Percentiles rank a stretch among this genome's conserved stretches.
Conservation (phyloP, 2,113 vertebrate species). For the Anoura caudifer region DNA sequence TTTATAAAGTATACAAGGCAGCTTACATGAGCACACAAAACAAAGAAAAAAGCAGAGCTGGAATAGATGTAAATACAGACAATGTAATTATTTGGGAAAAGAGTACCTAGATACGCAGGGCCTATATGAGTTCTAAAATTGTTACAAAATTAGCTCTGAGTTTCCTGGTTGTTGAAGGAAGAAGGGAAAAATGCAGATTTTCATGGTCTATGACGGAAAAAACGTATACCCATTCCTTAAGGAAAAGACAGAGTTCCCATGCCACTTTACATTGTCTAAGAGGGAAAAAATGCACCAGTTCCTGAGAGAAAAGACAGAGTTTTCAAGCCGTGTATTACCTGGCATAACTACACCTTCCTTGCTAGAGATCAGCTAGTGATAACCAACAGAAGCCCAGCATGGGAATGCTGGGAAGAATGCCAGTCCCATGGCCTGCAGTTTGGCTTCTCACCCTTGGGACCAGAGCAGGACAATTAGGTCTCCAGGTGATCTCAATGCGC, state of each 20-base stretch:
- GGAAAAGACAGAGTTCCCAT: not conserved
- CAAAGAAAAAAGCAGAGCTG: not conserved
- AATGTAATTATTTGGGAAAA: not conserved
- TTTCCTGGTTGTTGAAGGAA: not conserved
- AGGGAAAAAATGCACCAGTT: not conserved
- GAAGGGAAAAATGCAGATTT: slow-evolving; percentile 1
- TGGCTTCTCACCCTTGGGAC: not conserved
- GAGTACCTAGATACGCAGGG: not conserved
- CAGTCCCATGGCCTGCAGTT: not conserved
- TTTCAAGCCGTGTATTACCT: not conserved
- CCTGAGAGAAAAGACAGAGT: not conserved
- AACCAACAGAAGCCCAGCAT: not conserved
- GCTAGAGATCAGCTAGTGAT: not conserved
- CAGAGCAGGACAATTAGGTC: not conserved
- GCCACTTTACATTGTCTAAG: not conserved
- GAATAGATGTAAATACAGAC: not conserved
- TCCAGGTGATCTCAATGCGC: not conserved
- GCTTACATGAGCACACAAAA: not conserved
- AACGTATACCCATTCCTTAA: not conserved
- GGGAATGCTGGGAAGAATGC: no score
- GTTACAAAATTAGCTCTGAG: slow-evolving; percentile 22
- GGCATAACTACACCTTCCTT: not conserved
- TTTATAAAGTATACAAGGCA: slow-evolving; percentile 39
- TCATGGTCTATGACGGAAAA: not conserved
- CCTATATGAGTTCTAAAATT: not conserved